Evolutionary conservation across 2,797 vertebrate genomes (phyloP).

Genomic region (Eutrigla gurnardus): DNA sequence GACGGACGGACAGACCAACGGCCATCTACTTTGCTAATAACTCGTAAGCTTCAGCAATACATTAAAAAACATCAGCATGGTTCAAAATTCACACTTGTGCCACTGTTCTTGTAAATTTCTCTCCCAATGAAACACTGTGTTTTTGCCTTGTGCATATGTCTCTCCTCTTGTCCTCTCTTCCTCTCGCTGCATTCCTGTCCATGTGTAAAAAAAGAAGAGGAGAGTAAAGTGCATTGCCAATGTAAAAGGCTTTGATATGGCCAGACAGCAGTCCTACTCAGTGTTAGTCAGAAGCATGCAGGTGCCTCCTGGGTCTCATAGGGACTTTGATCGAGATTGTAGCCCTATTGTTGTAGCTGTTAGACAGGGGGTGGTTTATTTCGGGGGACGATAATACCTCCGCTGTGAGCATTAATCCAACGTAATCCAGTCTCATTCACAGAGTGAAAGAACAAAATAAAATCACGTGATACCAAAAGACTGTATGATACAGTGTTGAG

Average conservation of each 20-base stretch:
- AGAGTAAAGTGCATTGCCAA: conserved; percentile 86
- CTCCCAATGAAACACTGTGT: conserved; percentile 78
- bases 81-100: conserved; percentile 83
- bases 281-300: conserved; percentile 82
- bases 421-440: conserved; percentile 58
- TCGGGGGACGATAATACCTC: conserved; percentile 25
- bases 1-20: conserved; percentile 46
- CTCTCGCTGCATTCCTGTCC: conserved; percentile 55
- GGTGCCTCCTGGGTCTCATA: conserved; percentile 67
- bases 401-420: conserved; percentile 55
- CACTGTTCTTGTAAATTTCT: conserved; percentile 79
- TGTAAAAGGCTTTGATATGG: conserved; percentile 74
- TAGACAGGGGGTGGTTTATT: conserved; percentile 46
- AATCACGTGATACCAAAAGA: conserved; percentile 57
- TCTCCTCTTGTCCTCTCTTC: conserved; percentile 63
- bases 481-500: conserved; percentile 58
- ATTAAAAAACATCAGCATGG: conserved; percentile 74
- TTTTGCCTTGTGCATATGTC: conserved; percentile 84
- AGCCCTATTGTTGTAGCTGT: conserved; percentile 64
- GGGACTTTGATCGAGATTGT: conserved; percentile 63
- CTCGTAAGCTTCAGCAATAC: conserved; percentile 65
- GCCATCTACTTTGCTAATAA: conserved; percentile 64
- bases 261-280: conserved; percentile 70
- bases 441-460: conserved; percentile 57
- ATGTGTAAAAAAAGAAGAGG: conserved; percentile 73